phyloP scores from a whole-genome alignment of 2,113 vertebrate species.

The Sinosuthora webbiana region DNA sequence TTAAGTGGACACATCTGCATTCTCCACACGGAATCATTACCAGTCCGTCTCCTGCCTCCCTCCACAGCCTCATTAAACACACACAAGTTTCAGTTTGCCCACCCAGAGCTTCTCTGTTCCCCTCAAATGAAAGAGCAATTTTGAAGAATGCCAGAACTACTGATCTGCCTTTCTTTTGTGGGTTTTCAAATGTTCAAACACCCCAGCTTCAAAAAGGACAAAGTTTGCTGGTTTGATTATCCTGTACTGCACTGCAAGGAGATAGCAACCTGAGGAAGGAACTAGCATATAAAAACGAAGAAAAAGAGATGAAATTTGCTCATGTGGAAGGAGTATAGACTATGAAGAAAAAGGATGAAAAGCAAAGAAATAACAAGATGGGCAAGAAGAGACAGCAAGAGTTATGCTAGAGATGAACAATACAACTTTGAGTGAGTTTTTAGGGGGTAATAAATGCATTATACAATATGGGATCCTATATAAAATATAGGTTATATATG shows the following conservation, averaged over 20 bases:
- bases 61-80: slow-evolving; percentile 24
- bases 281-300: background rate
- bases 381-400: background rate
- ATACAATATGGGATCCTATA: background rate
- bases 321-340: background rate
- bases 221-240: slow-evolving; percentile 20
- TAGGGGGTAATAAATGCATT: background rate
- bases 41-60: background rate
- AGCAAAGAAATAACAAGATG: slow-evolving; percentile 20
- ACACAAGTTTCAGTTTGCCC: slow-evolving; percentile 14
- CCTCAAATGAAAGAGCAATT: slow-evolving; percentile 44
- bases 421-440: background rate
- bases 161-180: slow-evolving; percentile 34
- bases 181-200: slow-evolving; percentile 47
- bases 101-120: slow-evolving; percentile 42
- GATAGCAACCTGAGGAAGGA: slow-evolving; percentile 5
- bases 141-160: slow-evolving; percentile 38
- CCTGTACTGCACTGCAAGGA: background rate
- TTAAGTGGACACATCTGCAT: background rate
- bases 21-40: background rate
- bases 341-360: background rate
- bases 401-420: background rate
- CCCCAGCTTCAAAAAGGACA: slow-evolving; percentile 8
- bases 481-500: background rate
- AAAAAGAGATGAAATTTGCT: background rate